These are phyloP conservation scores for Limulus polyphemus DNA, from an alignment of 2,888 invertebrate genomes.

Conservation along the genomic window DNA sequence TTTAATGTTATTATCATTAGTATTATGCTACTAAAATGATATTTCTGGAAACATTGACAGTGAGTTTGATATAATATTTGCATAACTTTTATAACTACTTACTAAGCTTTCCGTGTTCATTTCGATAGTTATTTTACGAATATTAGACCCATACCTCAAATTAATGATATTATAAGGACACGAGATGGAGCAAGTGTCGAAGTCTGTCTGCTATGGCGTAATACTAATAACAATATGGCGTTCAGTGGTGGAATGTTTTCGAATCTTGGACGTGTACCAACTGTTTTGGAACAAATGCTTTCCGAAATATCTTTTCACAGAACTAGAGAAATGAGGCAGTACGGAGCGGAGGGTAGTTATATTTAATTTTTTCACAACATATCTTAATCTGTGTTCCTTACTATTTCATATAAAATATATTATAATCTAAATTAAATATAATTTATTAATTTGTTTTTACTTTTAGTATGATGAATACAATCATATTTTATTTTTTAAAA, in stretches of 20 bases:
- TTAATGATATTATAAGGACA: too few relatives aligned
- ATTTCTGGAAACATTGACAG: too few relatives aligned
- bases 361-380: not conserved
- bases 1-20: too few relatives aligned
- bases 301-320: constrained; percentile 86
- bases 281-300: constrained; percentile 58
- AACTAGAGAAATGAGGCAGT: constrained; percentile 77
- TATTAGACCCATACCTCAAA: too few relatives aligned
- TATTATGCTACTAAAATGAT: too few relatives aligned
- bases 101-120: too few relatives aligned
- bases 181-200: too few relatives aligned
- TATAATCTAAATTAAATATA: not conserved
- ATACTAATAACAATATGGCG: too few relatives aligned
- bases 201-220: too few relatives aligned
- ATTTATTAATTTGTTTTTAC: not conserved
- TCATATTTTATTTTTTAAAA: not conserved
- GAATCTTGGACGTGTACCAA: not conserved
- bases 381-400: not conserved
- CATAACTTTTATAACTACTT: too few relatives aligned
- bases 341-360: constrained; percentile 63
- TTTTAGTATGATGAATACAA: not conserved
- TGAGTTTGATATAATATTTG: too few relatives aligned
- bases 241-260: not conserved
- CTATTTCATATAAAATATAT: not conserved
- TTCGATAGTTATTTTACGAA: too few relatives aligned